Percentiles rank a stretch among this genome's conserved stretches.
Conservation (phyloP, 2,113 vertebrate species). For the Craseonycteris thonglongyai region DNA sequence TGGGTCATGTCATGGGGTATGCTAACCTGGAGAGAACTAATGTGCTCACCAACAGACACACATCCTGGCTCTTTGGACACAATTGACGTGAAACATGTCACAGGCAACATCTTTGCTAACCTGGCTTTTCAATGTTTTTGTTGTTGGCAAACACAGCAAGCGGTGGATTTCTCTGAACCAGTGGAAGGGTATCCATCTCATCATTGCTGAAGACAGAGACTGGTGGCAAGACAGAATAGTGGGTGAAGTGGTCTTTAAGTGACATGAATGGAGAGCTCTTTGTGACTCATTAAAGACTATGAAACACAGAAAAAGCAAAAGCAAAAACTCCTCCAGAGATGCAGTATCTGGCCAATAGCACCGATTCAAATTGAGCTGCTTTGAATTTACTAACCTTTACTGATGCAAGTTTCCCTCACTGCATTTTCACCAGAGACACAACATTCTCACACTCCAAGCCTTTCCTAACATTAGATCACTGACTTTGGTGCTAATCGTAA, state of each 20-base stretch:
- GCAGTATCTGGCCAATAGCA: not conserved
- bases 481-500: not conserved
- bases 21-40: slow-evolving; percentile 91
- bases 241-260: slow-evolving; percentile 72
- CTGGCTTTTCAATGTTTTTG: slow-evolving; percentile 90
- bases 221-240: slow-evolving; percentile 88
- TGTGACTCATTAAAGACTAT: not conserved
- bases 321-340: not conserved
- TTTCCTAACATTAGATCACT: not conserved
- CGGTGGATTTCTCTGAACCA: slow-evolving; percentile 90
- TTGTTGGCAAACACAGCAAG: slow-evolving; percentile 93
- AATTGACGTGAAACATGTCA: slow-evolving; percentile 90
- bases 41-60: slow-evolving; percentile 88
- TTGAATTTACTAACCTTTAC: not conserved
- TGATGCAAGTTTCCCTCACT: not conserved
- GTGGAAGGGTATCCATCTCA: slow-evolving; percentile 89
- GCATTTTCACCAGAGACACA: not conserved
- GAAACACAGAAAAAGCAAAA: not conserved
- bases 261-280: not conserved
- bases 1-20: slow-evolving; percentile 89
- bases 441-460: not conserved
- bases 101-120: slow-evolving; percentile 89
- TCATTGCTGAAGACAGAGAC: slow-evolving; percentile 91
- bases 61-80: slow-evolving; percentile 88
- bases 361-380: not conserved